Evolutionary conservation across 2,113 vertebrate species (phyloP).

Genomic region (Acrocephalus arundinaceus): DNA sequence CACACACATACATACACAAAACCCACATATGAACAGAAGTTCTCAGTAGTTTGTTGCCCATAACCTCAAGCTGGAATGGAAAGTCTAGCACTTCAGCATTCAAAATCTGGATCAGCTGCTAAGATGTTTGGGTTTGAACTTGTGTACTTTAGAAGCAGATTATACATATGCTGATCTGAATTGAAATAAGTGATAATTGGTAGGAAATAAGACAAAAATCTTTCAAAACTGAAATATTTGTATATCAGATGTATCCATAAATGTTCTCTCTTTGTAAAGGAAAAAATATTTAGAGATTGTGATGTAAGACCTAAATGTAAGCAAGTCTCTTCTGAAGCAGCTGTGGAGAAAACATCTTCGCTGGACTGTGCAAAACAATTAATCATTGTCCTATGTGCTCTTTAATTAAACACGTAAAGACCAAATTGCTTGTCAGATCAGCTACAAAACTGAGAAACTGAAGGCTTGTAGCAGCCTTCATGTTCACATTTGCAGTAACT

Average conservation of each 20-base stretch:
- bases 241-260: neutral
- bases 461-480: neutral
- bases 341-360: neutral
- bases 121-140: neutral
- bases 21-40: neutral
- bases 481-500: neutral
- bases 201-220: slow-evolving; percentile 8
- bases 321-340: neutral
- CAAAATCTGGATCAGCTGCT: neutral
- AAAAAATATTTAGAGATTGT: neutral
- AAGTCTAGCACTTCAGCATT: neutral
- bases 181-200: neutral
- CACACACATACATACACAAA: neutral
- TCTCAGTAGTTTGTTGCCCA: neutral
- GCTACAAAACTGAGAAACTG: neutral
- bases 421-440: neutral
- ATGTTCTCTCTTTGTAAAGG: neutral
- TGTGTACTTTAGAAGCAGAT: neutral
- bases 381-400: neutral
- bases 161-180: neutral
- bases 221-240: slow-evolving; percentile 10
- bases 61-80: neutral
- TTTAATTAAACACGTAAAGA: neutral
- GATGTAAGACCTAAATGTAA: neutral
- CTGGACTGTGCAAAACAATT: neutral